Percentiles rank a stretch among this genome's conserved stretches.
Evolutionary conservation across 1,140 invertebrate genomes (phyloP).

Genomic region (Luehdorfia chinensis): DNA sequence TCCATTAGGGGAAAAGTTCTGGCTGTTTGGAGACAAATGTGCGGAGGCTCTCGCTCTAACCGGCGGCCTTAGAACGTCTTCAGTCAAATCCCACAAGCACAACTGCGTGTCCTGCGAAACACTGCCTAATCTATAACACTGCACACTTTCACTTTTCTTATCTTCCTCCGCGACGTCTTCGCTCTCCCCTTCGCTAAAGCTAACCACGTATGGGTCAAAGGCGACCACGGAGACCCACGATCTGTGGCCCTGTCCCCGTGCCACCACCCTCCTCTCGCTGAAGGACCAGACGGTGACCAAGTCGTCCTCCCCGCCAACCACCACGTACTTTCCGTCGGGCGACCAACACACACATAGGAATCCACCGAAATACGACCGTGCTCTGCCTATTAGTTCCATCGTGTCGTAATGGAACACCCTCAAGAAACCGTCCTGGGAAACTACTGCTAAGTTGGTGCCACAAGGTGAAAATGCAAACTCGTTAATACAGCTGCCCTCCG

Average conservation of each 20-base stretch:
- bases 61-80: slow-evolving; percentile 90
- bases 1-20: slow-evolving; percentile 58
- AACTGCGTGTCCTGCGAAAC: slow-evolving; percentile 99
- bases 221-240: slow-evolving; percentile 98
- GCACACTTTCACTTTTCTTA: slow-evolving; percentile 72
- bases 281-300: slow-evolving; percentile 98
- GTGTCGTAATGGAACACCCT: slow-evolving; percentile 98
- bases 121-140: slow-evolving; percentile 94
- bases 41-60: slow-evolving; percentile 68
- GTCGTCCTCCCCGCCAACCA: slow-evolving; percentile 99
- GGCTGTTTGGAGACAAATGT: slow-evolving; percentile 58
- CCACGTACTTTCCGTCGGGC: slow-evolving; percentile 96
- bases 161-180: slow-evolving; percentile 80
- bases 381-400: slow-evolving; percentile 95
- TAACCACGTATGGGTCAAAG: slow-evolving; percentile 94
- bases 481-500: slow-evolving; percentile 92
- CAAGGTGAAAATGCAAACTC: slow-evolving; percentile 98
- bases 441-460: slow-evolving; percentile 93
- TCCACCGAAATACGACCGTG: slow-evolving; percentile 98
- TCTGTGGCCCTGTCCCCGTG: slow-evolving; percentile 94
- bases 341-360: slow-evolving; percentile 98
- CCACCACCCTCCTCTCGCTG: slow-evolving; percentile 94
- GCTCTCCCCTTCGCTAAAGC: slow-evolving; percentile 63
- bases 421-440: slow-evolving; percentile 97
- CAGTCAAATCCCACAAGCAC: slow-evolving; percentile 98